Base-by-base conservation (phyloP, 2,797 vertebrate genomes). In the Atherinosoma microstoma region DNA sequence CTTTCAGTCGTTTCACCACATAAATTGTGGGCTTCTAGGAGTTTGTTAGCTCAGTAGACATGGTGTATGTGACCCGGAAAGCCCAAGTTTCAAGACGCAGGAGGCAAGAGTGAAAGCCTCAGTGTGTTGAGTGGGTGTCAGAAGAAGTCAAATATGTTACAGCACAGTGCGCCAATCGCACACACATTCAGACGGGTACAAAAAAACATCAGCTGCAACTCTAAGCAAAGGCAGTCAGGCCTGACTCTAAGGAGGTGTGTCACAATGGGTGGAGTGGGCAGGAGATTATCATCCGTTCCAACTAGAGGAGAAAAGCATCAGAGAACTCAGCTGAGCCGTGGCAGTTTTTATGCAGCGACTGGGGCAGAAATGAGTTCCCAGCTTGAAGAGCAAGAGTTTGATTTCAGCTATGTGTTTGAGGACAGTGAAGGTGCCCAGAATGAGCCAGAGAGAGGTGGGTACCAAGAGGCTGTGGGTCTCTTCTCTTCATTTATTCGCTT, bases 361-460 rank as follows among this genome's bases (percentile, higher is more conserved):
- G 36, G 34, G 40, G 35, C 27, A 75, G 89, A 84, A 88, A 97
- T 97, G 96, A 96, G 93, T 84, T 95, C 91, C 74, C 90, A 91
- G 83, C 91, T 89, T 75, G 91, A 95, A 80, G 95, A 96, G 70
- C 94, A 92, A 34, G 96, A 97, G 91, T 96, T 97, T 83, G 96
- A 96, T 76, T 97, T 97, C 90, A 95, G 94, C 84, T 95, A 94
- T 91, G 89, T 96, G 84, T 97, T 96, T 93, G 96, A 97, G 89
- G 96, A 94, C 90, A 93, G 92, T 88, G 94, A 93, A 88, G 91
- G 91, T 79, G 91, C 89, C 61, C 92, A 93, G 79, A 83, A 64
- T 66, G 79, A 78, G 70, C 80, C 76, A 80, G 91, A 96, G 93
- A 76, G 60, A 90, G 69, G 83, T 91, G 75, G 22, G 84, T 87